phyloP scores from a whole-genome alignment of 2,797 vertebrate genomes.

The Semaprochilodus insignis region DNA sequence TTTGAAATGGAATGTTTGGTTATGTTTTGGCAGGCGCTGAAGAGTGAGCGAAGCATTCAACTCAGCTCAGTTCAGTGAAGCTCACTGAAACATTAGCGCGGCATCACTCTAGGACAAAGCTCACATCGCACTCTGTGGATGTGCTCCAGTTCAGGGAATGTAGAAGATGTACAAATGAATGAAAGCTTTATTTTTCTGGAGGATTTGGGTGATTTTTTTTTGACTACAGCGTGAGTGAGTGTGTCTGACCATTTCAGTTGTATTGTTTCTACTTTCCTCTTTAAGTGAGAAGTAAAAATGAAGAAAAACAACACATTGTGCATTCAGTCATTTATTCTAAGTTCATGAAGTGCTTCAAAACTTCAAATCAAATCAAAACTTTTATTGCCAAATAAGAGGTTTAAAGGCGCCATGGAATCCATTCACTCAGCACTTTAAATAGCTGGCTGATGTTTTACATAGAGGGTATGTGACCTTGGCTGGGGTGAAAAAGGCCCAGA shows the following conservation, averaged over 20 bases:
- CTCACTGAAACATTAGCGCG: no score
- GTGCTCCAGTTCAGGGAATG: slow-evolving; percentile 57
- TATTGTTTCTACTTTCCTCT: slow-evolving; percentile 76
- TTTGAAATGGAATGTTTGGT: background rate
- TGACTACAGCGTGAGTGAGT: slow-evolving; percentile 43
- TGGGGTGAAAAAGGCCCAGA: no score
- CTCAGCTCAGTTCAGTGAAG: no score
- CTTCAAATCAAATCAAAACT: no score
- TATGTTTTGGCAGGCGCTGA: background rate
- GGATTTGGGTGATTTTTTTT: slow-evolving; percentile 63
- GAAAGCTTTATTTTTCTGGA: slow-evolving; percentile 77
- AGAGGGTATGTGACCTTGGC: no score
- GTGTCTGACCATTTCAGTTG: slow-evolving; percentile 67
- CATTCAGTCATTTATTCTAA: background rate
- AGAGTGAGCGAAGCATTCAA: slow-evolving; percentile 14
- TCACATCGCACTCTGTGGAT: slow-evolving; percentile 38
- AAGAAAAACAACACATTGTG: slow-evolving; percentile 49
- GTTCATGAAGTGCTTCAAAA: no score
- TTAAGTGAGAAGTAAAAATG: slow-evolving; percentile 66
- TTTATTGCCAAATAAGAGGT: no score
- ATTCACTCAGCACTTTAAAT: no score
- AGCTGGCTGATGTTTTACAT: no score
- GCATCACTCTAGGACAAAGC: background rate
- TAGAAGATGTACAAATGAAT: slow-evolving; percentile 69
- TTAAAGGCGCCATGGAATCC: no score